Conservation (phyloP, 2,113 vertebrate species). For the Plectropomus leopardus region DNA sequence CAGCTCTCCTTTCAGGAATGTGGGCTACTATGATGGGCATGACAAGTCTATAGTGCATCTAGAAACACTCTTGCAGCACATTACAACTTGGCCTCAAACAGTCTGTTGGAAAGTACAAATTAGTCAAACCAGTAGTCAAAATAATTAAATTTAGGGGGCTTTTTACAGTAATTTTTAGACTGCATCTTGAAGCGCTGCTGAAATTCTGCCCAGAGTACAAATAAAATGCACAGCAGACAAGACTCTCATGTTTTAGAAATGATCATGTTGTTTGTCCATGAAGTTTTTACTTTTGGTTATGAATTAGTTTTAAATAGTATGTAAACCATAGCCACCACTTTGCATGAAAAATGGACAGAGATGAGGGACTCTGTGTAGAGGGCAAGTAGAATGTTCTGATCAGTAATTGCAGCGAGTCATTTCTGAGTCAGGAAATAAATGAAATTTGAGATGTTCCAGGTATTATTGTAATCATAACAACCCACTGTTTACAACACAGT, state of each 20-base stretch:
- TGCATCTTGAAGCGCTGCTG: not conserved
- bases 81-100: constrained; percentile 13
- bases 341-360: constrained; percentile 2
- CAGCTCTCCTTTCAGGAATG: constrained; percentile 24
- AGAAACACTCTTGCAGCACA: constrained; percentile 9
- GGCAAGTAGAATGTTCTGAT: constrained; percentile 3
- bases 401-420: constrained; percentile 28
- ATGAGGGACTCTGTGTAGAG: not conserved
- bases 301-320: constrained; percentile 16
- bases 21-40: not conserved
- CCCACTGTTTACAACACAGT: not conserved
- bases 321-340: constrained; percentile 13
- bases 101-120: not conserved
- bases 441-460: constrained; percentile 21
- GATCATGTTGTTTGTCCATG: constrained; percentile 1
- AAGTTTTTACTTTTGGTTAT: constrained; percentile 12
- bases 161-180: not conserved
- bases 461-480: constrained; percentile 14
- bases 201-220: constrained; percentile 13
- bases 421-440: constrained; percentile 34
- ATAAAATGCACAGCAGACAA: not conserved
- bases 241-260: constrained; percentile 3
- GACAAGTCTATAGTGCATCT: constrained; percentile 9
- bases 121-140: not conserved
- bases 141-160: not conserved